Percentiles rank a stretch among this genome's conserved stretches.
phyloP scores from a whole-genome alignment of 2,113 vertebrate genomes.

The Ochotona princeps region DNA sequence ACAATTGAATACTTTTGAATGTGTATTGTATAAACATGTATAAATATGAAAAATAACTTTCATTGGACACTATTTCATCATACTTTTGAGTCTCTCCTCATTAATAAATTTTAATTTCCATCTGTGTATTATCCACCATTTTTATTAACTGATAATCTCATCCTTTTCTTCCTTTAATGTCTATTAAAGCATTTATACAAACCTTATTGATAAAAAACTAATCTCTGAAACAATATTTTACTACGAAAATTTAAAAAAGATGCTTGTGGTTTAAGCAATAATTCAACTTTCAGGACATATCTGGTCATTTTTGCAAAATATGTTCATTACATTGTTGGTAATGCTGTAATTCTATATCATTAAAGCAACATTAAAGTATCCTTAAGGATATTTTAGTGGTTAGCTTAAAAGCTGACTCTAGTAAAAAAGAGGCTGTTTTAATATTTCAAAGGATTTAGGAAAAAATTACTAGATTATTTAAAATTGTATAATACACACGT shows the following conservation, averaged over 20 bases:
- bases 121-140: conserved; percentile 28
- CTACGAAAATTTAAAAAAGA: neutral
- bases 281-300: neutral
- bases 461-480: neutral
- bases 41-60: conserved; percentile 18
- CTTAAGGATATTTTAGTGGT: neutral
- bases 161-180: neutral
- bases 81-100: neutral
- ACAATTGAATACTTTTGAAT: neutral
- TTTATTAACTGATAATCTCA: conserved; percentile 3
- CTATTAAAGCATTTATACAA: conserved; percentile 16
- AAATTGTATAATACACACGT: neutral
- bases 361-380: conserved; percentile 48
- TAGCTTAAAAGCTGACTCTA: conserved; percentile 25
- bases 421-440: neutral
- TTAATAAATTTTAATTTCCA: conserved; percentile 10
- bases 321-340: conserved; percentile 41
- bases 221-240: neutral
- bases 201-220: conserved; percentile 15
- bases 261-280: conserved; percentile 42
- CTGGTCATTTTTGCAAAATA: conserved; percentile 12
- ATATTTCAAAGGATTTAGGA: conserved; percentile 40
- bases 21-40: neutral
- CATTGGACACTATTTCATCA: conserved; percentile 19
- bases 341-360: conserved; percentile 15